These are phyloP conservation scores for Apantesis nais DNA, from an alignment of 2,888 invertebrate species.

Conservation along the genomic window DNA sequence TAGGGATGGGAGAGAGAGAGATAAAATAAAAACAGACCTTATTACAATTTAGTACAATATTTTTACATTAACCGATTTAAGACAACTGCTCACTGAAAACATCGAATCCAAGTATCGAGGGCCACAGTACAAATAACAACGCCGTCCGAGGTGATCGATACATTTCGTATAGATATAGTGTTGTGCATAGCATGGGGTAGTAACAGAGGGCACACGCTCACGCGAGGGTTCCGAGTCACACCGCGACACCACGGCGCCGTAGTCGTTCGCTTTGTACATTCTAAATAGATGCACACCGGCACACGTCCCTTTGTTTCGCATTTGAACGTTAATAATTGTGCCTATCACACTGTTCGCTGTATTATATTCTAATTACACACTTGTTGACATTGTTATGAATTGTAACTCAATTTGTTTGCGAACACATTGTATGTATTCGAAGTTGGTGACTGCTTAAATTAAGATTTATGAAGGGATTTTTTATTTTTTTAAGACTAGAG, in stretches of 20 bases:
- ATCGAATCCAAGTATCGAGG: constrained; percentile 6
- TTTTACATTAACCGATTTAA: background rate
- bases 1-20: background rate
- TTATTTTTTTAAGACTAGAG: background rate
- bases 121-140: constrained; percentile 48
- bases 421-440: constrained; percentile 1
- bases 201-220: constrained; percentile 53
- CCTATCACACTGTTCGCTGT: constrained; percentile 19
- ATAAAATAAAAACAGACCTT: background rate
- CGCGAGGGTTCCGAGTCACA: constrained; percentile 48
- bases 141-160: constrained; percentile 74
- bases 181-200: constrained; percentile 49
- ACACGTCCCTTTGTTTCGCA: constrained; percentile 22
- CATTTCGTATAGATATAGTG: constrained; percentile 32
- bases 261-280: background rate
- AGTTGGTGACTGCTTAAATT: constrained; percentile 14
- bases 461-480: background rate
- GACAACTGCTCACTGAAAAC: background rate
- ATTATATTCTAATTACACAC: constrained; percentile 49
- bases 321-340: constrained; percentile 34
- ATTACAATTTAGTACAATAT: background rate
- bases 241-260: constrained; percentile 61
- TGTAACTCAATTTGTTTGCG: constrained; percentile 17
- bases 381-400: constrained; percentile 41
- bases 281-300: constrained; percentile 2